phyloP scores from a whole-genome alignment of 2,113 vertebrate genomes.

The Raja brachyura region DNA sequence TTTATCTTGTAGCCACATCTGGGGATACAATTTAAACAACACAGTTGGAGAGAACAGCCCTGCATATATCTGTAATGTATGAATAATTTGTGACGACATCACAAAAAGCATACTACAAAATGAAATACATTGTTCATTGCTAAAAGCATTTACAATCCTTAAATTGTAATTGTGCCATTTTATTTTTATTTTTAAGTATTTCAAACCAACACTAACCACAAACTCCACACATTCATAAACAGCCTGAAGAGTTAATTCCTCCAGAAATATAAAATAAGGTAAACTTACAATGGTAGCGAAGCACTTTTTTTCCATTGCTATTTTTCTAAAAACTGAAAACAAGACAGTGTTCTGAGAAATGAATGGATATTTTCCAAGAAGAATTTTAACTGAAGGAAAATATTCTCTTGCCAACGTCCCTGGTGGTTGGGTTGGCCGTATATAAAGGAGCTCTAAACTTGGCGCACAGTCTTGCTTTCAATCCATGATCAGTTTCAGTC shows the following conservation, averaged over 20 bases:
- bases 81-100: neutral
- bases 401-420: neutral
- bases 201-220: neutral
- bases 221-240: neutral
- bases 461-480: neutral
- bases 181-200: neutral
- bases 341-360: slow-evolving; percentile 16
- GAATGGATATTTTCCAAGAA: slow-evolving; percentile 17
- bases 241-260: neutral
- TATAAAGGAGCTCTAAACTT: neutral
- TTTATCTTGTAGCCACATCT: neutral
- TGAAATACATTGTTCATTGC: neutral
- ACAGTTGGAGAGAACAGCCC: neutral
- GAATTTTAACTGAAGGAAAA: slow-evolving; percentile 29
- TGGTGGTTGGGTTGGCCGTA: slow-evolving; percentile 6
- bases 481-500: neutral
- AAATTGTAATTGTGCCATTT: no score
- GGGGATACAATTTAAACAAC: neutral
- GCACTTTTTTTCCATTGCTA: neutral
- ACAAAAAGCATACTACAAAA: neutral
- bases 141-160: neutral
- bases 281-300: neutral
- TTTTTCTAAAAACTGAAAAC: neutral
- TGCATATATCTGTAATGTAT: neutral
- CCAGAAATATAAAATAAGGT: neutral